Conservation (phyloP, 1,140 invertebrate species). For the Meloidogyne exigua region DNA sequence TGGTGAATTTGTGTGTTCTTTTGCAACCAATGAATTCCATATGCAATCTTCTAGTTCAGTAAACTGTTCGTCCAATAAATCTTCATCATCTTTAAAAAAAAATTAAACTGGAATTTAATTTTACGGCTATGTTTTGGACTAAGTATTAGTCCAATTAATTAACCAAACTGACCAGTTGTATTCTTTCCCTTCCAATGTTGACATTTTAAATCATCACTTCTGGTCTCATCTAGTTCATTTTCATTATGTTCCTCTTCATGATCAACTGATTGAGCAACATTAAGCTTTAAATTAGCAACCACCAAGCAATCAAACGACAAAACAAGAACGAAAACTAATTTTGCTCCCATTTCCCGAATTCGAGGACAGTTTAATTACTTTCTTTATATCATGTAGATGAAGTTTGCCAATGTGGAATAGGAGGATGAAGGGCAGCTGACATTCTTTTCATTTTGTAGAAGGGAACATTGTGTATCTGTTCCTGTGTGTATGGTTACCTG, state of each 20-base stretch:
- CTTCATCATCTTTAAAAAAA: conserved; percentile 28
- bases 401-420: background rate
- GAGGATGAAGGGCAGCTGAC: background rate
- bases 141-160: too few relatives aligned
- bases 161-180: conserved; percentile 10
- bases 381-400: too few relatives aligned
- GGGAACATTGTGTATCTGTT: too few relatives aligned
- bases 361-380: background rate
- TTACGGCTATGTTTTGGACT: too few relatives aligned
- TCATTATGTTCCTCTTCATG: background rate
- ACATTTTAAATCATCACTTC: background rate
- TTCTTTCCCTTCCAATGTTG: background rate
- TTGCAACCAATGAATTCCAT: conserved; percentile 49
- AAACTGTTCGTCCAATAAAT: conserved; percentile 29
- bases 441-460: background rate
- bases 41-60: conserved; percentile 52
- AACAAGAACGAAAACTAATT: background rate
- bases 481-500: background rate
- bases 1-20: conserved; percentile 29
- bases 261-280: background rate
- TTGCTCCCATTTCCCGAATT: background rate
- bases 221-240: background rate
- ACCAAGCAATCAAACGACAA: background rate
- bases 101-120: too few relatives aligned
- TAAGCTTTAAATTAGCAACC: background rate